Evolutionary conservation across 2,797 vertebrate genomes (phyloP), one percentile per base, ranked within the genome.

Genomic region (Anabas testudineus): DNA sequence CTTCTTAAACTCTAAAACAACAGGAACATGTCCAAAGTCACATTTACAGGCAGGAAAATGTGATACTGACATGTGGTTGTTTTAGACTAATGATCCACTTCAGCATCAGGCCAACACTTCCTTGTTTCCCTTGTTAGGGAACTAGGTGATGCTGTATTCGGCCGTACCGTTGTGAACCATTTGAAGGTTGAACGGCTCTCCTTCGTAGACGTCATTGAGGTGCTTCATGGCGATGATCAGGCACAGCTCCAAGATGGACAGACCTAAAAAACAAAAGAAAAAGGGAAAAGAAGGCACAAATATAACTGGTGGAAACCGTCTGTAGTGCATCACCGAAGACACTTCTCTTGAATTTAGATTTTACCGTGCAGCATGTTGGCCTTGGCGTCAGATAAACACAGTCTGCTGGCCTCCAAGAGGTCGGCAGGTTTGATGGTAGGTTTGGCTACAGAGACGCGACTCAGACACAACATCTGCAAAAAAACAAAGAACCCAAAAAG

Each of bases 181-280:
- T 73, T 99, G 97, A 81, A 99, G 97, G 87, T 99, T 99, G 88
- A 99, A 99, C 0, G 98, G 98, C 48, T 99, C 97, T 47, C 96
- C 97, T 24, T 97, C 95, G 1, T 99, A 98, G 65, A 97, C 92
- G 18, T 99, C 97, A 12, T 95, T 97, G 67, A 99, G 90, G 91
- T 99, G 98, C 78, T 99, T 99, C 96, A 99, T 99, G 74, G 97
- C 96, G 56, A 99, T 99, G 72, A 99, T 90, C 19, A 99, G 93
- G 80, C 98, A 99, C 74, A 99, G 90, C 90, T 99, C 98, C 86
- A 99, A 88, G 70, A 99, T 94, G 57, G 97, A 98, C 62, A 99
- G 80, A 84, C 98, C 98, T 99, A 74, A 3, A 79, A 7, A 10
- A 34, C 4, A 34, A 34, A 34, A 7, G 4, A 7, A 2, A 21